These are phyloP conservation scores for Chiroxiphia lanceolata DNA, from an alignment of 2,797 vertebrate genomes.

Conservation along the genomic window DNA sequence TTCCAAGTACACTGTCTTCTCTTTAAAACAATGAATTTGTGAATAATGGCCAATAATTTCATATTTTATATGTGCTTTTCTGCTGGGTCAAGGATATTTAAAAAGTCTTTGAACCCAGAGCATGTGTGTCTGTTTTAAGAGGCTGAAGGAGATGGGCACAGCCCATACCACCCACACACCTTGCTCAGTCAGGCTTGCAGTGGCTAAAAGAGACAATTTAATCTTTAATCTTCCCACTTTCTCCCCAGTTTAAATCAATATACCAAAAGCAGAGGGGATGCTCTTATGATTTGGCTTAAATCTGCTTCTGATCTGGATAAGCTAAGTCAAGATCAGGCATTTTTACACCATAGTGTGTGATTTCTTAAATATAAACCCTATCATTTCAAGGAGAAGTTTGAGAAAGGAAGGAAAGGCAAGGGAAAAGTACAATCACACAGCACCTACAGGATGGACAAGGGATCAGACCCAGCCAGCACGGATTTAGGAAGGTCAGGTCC, in stretches of 20 bases:
- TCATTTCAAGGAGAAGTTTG: not conserved
- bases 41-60: not conserved
- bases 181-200: not conserved
- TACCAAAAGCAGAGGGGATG: not conserved
- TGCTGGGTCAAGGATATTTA: not conserved
- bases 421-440: not conserved
- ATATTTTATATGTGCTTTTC: not conserved
- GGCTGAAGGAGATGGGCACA: not conserved
- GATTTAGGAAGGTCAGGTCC: too few species aligned
- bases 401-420: not conserved
- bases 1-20: not conserved
- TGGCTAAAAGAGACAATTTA: not conserved
- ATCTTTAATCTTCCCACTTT: not conserved
- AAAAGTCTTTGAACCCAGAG: not conserved
- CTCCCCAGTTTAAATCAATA: not conserved
- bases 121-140: not conserved
- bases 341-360: not conserved
- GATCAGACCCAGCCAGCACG: too few species aligned
- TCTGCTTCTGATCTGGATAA: not conserved
- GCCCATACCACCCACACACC: accelerated
- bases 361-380: not conserved
- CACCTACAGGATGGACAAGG: too few species aligned
- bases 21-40: not conserved
- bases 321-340: not conserved
- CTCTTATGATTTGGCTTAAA: not conserved